Percentiles rank a stretch among this genome's conserved stretches.
phyloP scores from a whole-genome alignment of 2,113 vertebrate genomes.

The Sylvilagus bachmani region DNA sequence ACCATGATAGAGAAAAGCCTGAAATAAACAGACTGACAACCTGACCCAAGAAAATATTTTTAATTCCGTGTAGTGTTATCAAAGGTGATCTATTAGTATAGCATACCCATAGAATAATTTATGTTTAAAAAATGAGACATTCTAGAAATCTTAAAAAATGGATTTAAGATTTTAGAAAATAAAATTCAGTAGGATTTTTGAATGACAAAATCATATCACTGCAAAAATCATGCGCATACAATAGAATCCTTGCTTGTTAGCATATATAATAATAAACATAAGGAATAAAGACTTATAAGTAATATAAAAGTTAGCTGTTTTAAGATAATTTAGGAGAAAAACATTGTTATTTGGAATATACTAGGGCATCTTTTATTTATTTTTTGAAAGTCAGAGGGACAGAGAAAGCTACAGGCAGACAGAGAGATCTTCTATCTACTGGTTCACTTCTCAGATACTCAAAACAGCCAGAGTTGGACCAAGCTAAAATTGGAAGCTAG shows the following conservation, averaged over 20 bases:
- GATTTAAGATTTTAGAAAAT: neutral
- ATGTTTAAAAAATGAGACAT: neutral
- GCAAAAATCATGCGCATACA: neutral
- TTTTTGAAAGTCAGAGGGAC: no score
- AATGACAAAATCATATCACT: neutral
- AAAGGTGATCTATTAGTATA: neutral
- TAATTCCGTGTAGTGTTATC: neutral
- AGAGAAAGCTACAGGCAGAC: no score
- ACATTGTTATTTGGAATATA: neutral
- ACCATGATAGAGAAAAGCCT: neutral
- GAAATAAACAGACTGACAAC: neutral
- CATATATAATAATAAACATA: neutral
- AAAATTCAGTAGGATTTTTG: slow-evolving; percentile 1
- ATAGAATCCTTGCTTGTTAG: neutral
- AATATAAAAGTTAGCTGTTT: neutral
- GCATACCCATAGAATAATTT: neutral
- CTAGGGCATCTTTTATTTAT: no score
- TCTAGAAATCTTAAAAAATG: neutral
- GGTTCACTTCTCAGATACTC: no score
- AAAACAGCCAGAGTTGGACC: no score
- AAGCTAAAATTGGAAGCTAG: no score
- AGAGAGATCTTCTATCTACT: no score
- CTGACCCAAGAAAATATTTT: neutral
- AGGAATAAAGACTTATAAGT: neutral
- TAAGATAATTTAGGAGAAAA: neutral